phyloP scores from a whole-genome alignment of 64 coral and sea anemone genomes.

The Actinia tenebrosa region DNA sequence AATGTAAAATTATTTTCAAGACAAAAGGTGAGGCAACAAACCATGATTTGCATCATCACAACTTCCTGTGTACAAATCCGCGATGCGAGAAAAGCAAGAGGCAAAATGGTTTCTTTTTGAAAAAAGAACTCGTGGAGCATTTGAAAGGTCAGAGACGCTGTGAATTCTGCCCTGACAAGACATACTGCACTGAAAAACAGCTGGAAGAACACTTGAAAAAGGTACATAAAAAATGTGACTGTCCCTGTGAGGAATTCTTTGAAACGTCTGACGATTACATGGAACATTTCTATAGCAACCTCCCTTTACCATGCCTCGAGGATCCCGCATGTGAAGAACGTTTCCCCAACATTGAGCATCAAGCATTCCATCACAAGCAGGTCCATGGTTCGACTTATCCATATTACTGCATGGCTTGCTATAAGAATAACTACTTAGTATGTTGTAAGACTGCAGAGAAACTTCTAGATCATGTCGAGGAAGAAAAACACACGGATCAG shows the following conservation, averaged over 20 bases:
- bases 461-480: constrained; percentile 66
- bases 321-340: constrained; percentile 71
- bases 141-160: constrained; percentile 42
- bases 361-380: constrained; percentile 42
- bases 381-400: constrained; percentile 74
- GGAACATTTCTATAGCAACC: constrained; percentile 79
- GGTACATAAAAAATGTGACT: constrained; percentile 64
- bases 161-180: constrained; percentile 66
- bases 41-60: constrained; percentile 72
- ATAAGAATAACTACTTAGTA: constrained; percentile 67
- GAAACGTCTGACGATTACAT: constrained; percentile 63
- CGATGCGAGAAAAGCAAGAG: constrained; percentile 87
- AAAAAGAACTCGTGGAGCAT: constrained; percentile 56
- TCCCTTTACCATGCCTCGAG: constrained; percentile 80
- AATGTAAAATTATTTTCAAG: constrained; percentile 87
- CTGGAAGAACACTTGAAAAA: constrained; percentile 72
- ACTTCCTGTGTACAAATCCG: constrained; percentile 67
- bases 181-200: constrained; percentile 54
- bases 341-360: constrained; percentile 79
- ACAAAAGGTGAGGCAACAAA: constrained; percentile 45
- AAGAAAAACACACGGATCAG: constrained; percentile 64
- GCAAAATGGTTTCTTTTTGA: constrained; percentile 81
- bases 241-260: constrained; percentile 62
- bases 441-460: constrained; percentile 79
- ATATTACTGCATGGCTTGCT: constrained; percentile 89